Conservation (phyloP, 2,797 vertebrate species). For the Ambastaia sidthimunki region DNA sequence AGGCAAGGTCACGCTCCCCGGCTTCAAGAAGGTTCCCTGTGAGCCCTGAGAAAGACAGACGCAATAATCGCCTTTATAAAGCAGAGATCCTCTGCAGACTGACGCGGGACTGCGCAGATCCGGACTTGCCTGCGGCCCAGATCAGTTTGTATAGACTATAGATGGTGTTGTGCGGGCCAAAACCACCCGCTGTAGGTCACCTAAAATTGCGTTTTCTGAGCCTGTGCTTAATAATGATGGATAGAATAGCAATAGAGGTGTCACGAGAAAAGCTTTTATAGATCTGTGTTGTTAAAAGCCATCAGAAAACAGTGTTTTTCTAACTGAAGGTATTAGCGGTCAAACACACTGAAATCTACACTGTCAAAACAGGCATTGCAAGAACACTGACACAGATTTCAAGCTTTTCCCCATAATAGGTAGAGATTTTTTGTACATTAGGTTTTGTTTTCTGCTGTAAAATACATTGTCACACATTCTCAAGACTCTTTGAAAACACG, state of each 20-base stretch:
- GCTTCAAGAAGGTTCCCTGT: constrained; percentile 86
- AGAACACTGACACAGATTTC: neutral
- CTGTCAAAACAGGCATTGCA: neutral
- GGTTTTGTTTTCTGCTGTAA: constrained; percentile 39
- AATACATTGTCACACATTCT: constrained; percentile 46
- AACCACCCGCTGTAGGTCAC: constrained; percentile 42
- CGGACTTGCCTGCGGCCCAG: neutral
- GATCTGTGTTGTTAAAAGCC: constrained; percentile 44
- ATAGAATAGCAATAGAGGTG: constrained; percentile 74
- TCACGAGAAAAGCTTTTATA: constrained; percentile 42
- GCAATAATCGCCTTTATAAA: constrained; percentile 47
- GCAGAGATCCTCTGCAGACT: constrained; percentile 17
- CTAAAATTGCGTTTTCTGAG: constrained; percentile 77
- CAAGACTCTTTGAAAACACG: neutral
- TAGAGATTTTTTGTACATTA: neutral
- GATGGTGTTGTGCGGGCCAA: constrained; percentile 34
- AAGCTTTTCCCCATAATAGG: constrained; percentile 16
- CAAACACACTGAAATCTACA: constrained; percentile 41
- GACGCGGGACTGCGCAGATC: neutral
- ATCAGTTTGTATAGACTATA: constrained; percentile 20
- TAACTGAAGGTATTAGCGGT: neutral
- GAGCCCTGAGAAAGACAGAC: constrained; percentile 66
- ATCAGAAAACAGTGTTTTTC: constrained; percentile 25
- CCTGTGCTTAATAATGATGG: constrained; percentile 73
- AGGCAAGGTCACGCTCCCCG: constrained; percentile 90